Base-by-base conservation (phyloP, 2,113 vertebrate species). In the Sterrhoptilus dennistouni region DNA sequence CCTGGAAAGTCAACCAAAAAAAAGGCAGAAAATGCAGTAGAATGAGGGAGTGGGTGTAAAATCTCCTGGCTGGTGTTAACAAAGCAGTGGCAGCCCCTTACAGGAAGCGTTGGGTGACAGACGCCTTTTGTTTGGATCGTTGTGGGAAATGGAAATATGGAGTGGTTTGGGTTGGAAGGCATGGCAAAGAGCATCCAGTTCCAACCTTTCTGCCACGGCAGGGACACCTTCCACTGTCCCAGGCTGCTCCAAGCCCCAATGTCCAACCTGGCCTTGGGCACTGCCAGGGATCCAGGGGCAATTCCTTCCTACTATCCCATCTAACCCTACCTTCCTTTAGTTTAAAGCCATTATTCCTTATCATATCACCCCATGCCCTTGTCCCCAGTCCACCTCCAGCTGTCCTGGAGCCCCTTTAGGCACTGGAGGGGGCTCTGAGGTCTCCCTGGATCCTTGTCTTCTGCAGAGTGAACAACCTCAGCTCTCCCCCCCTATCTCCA, bases 121-220 rank as follows among this genome's bases (percentile, higher is more conserved):
- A 25, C 10, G 5, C 9, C 54, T 92, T n/a, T n/a, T n/a, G n/a
- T n/a, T n/a, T n/a, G n/a, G n/a, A 0, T 31, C 21, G 13, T 27
- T 45, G 69, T 1, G 3, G 47, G 64, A 40, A 50, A 17, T 4
- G 16, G 20, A 56, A 36, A 17, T 2, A 1, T 16, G 31, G 25
- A 35, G 64, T 6, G 63, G 63, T 35, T 54, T 69, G 70, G 29
- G 47, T 59, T n/a, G 14, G 70, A 54, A 61, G 17, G 79, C 29
- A 35, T 1, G 2, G 12, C 2, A 76, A 23, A 76, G 22, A 1
- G 11, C 17, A 49, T 14, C 17, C 10, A 3, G 8, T 69, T 0
- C 70, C 47, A 2, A 2, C 12, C 18, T 12, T 3, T 9, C 23
- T 83, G 47, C 20, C 29, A 22, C 11, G 25, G 29, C 40, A 90